Evolutionary conservation across 2,797 vertebrate species (phyloP).

Genomic region (Oreochromis mossambicus): DNA sequence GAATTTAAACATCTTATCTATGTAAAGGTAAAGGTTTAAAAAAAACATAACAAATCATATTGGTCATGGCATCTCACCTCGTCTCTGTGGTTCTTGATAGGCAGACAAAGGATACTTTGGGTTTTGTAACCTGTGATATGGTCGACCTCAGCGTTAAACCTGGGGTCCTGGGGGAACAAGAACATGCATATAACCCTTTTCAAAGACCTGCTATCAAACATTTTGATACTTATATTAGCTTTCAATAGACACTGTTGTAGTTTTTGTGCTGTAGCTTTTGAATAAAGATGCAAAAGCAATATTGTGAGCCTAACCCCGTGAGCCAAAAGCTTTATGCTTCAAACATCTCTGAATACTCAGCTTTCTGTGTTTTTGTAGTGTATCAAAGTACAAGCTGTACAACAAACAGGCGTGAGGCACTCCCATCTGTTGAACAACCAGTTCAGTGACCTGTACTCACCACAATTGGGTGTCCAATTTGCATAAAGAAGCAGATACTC

Average conservation of each 20-base stretch:
- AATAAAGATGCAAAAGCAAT: background rate
- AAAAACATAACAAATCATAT: background rate
- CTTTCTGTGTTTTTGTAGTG: background rate
- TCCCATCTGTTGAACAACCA: background rate
- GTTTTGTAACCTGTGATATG: slow-evolving; percentile 97
- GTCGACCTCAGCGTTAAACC: slow-evolving; percentile 97
- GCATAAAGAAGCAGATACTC: background rate
- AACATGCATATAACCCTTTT: background rate
- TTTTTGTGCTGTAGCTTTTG: background rate
- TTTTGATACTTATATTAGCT: background rate
- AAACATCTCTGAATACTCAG: background rate
- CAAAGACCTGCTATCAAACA: background rate
- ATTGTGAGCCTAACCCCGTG: background rate
- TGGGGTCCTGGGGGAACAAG: slow-evolving; percentile 80
- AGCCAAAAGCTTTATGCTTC: background rate
- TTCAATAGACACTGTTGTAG: background rate
- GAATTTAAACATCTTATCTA: background rate
- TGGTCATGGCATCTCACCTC: slow-evolving; percentile 78
- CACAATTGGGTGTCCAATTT: background rate
- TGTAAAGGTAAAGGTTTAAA: background rate
- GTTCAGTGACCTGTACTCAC: background rate
- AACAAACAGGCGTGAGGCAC: background rate
- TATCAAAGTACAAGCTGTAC: background rate
- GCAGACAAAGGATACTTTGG: slow-evolving; percentile 96
- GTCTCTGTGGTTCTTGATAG: slow-evolving; percentile 95